Evolutionary conservation across 64 coral and sea anemone genomes (phyloP).

Genomic region (Montipora foliosa): DNA sequence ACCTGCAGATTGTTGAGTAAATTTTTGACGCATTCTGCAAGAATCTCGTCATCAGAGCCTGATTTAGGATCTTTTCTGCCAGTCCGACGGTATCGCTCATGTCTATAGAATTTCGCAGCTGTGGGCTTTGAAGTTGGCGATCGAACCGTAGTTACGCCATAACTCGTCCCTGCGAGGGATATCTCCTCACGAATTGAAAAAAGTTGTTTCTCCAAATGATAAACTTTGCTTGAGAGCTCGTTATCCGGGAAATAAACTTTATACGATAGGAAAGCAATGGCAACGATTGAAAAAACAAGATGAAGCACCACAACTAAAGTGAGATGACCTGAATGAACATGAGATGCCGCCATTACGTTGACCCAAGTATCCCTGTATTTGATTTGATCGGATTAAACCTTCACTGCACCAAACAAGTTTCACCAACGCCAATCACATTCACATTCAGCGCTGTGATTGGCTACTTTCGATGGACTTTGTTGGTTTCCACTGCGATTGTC

Average conservation of each 20-base stretch:
- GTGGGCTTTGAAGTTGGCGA: neutral
- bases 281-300: neutral
- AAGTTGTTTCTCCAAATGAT: slow-evolving; percentile 5
- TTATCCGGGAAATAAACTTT: slow-evolving; percentile 13
- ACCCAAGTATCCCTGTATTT: neutral
- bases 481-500: no score
- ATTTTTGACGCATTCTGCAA: neutral
- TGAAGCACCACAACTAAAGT: neutral
- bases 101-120: neutral
- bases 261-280: neutral
- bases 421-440: no score
- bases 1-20: neutral
- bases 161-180: neutral
- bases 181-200: neutral
- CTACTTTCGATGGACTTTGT: no score
- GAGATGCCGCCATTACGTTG: neutral
- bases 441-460: no score
- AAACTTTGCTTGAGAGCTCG: slow-evolving; percentile 19
- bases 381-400: neutral
- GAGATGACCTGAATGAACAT: neutral
- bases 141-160: no score
- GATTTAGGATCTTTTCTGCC: neutral
- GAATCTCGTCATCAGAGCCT: neutral
- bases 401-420: no score
- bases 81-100: neutral